Evolutionary conservation across 2,888 invertebrate species (phyloP).

Genomic region (Bursaphelenchus okinawaensis): DNA sequence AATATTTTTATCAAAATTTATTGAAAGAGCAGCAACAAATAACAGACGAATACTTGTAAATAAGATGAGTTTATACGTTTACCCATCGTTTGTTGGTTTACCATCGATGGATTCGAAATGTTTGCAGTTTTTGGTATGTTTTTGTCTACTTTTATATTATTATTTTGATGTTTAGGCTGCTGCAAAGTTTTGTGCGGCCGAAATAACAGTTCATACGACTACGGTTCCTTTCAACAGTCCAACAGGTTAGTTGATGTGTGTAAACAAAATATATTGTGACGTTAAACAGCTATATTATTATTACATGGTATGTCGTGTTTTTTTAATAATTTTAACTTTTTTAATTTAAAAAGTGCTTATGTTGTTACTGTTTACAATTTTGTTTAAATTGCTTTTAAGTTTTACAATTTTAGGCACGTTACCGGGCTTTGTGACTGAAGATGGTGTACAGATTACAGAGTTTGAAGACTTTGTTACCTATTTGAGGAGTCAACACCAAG

Average conservation of each 20-base stretch:
- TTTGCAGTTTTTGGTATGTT: slow-evolving; percentile 68
- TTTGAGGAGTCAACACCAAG: slow-evolving; percentile 34
- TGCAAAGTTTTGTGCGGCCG: slow-evolving; percentile 73
- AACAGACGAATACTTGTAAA: too few species aligned
- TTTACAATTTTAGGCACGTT: slow-evolving; percentile 12
- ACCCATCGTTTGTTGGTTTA: slow-evolving; percentile 80
- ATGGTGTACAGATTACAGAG: slow-evolving; percentile 35
- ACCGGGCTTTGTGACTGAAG: slow-evolving; percentile 27
- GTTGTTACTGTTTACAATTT: too few species aligned
- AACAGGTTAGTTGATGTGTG: too few species aligned
- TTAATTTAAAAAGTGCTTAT: too few species aligned
- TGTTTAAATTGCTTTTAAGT: background rate
- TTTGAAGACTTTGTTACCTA: slow-evolving; percentile 45
- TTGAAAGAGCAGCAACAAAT: too few species aligned
- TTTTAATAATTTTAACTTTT: background rate
- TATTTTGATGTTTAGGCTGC: slow-evolving; percentile 58
- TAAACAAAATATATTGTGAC: too few species aligned
- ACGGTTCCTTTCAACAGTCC: slow-evolving; percentile 71
- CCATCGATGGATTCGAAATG: slow-evolving; percentile 79
- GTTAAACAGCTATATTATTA: too few species aligned
- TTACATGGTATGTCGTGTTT: background rate
- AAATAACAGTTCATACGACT: slow-evolving; percentile 68
- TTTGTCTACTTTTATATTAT: background rate
- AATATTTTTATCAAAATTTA: too few species aligned
- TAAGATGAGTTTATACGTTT: slow-evolving; percentile 63